Evolutionary conservation across 2,797 vertebrate genomes (phyloP), one percentile per base, ranked within the genome.

Genomic region (Odontamblyopus rebecca): DNA sequence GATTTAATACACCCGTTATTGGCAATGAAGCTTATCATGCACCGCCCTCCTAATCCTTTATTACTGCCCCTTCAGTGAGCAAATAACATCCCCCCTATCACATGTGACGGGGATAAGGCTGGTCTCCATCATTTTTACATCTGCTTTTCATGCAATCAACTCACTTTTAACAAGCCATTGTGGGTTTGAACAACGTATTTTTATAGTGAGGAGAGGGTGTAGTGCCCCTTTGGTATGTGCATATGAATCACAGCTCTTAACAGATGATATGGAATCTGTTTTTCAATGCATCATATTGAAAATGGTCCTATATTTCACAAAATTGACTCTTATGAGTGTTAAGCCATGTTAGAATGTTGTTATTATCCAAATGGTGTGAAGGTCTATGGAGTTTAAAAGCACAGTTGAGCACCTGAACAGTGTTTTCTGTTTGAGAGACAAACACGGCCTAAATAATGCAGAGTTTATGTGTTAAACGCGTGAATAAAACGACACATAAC

Each of bases 21-120:
- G 71, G 71, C 75, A 69, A 41, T 74, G 79, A 74, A 72, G 67
- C 62, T 73, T 69, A 69, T 84, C 69, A 67, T 41, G 68, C 50
- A 12, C 32, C 67, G 61, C 29, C 30, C 12, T 68, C 44, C 9
- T 23, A 71, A 53, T 67, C 54, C 69, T 76, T 72, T 82, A 74
- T 80, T 74, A 80, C 77, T 74, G 72, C 56, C 48, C 41, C 32
- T 18, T 72, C 7, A 23, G 48, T 23, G 18, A 53, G 32, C 30
- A 50, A 74, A 29, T 30, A 68, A 29, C 56, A 57, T 41, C 63
- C 44, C 32, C 63, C 53, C 68, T 44, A 54, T 61, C 38, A 54
- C 23, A n/a, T 6, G 29, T 1, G 12, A 7, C 27, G 30, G 35
- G 32, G 41, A 63, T 61, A 61, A 72, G 68, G n/a, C 60, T 61